A percentile compares a stretch with the other conserved stretches of the same genome.
phyloP scores from a whole-genome alignment of 2,888 invertebrate species.

The Caenorhabditis drosophilae region DNA sequence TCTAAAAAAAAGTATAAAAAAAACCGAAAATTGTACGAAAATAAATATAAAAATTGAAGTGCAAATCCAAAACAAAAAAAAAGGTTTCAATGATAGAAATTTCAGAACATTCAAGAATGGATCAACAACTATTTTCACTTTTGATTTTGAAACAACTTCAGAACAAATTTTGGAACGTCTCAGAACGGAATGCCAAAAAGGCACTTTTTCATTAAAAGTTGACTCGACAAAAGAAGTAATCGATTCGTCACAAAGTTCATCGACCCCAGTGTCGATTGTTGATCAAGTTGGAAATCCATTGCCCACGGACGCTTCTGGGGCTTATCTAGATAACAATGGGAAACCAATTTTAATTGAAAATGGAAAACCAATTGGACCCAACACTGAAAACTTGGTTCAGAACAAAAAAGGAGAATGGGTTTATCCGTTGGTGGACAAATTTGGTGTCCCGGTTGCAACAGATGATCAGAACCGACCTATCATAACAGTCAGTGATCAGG shows the following conservation, averaged over 20 bases:
- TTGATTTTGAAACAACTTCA: conserved; percentile 8
- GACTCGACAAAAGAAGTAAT: conserved; percentile 21
- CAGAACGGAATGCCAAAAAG: conserved; percentile 10
- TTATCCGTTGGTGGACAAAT: conserved; percentile 50
- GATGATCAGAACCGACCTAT: conserved; percentile 39
- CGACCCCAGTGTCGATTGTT: conserved; percentile 2
- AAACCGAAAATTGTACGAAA: no score
- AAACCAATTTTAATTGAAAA: conserved; percentile 14
- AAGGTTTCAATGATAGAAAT: no score
- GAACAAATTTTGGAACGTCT: conserved; percentile 11
- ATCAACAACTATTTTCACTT: conserved; percentile 15
- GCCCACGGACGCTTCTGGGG: conserved; percentile 38
- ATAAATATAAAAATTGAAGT: no score
- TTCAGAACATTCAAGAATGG: conserved; percentile 5
- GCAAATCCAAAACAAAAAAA: no score
- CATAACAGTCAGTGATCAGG: conserved; percentile 38
- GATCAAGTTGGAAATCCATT: conserved; percentile 32
- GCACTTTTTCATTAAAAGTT: conserved; percentile 6
- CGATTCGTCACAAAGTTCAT: conserved; percentile 8
- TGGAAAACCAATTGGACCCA: conserved; percentile 22
- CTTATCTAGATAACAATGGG: conserved; percentile 33
- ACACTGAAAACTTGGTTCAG: conserved; percentile 16
- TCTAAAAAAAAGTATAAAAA: no score
- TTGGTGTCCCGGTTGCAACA: conserved; percentile 35
- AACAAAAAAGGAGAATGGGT: conserved; percentile 34